These are phyloP conservation scores for Capricornis sumatraensis DNA, from an alignment of 2,113 vertebrate genomes.

Conservation along the genomic window DNA sequence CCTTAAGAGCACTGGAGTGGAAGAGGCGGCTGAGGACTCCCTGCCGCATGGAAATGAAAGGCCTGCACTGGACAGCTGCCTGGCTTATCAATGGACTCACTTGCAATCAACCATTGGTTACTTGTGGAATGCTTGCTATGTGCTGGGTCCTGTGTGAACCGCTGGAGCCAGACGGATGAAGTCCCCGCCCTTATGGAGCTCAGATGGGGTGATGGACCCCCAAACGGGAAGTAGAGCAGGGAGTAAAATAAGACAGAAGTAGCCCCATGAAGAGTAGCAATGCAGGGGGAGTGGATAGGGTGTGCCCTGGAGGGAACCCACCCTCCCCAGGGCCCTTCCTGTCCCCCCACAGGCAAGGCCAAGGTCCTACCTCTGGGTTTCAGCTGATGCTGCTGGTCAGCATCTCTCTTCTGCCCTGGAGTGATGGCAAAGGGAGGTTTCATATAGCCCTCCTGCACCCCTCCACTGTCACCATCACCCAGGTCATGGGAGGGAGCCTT, in stretches of 20 bases:
- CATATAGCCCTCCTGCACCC: accelerated
- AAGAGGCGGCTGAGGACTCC: too few species aligned
- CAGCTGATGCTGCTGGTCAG: neutral
- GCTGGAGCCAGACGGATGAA: neutral
- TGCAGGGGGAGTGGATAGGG: accelerated
- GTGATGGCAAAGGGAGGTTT: neutral
- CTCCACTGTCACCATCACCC: accelerated
- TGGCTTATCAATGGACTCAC: accelerated
- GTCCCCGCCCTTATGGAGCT: accelerated
- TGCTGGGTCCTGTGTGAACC: neutral
- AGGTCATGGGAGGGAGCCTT: too few species aligned
- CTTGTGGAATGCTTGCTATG: neutral
- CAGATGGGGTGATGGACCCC: accelerated
- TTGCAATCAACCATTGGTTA: neutral
- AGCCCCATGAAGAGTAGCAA: accelerated
- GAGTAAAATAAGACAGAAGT: accelerated
- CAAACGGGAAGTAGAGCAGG: too few species aligned
- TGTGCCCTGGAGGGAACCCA: accelerated
- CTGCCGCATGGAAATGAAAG: neutral
- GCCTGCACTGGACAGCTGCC: neutral
- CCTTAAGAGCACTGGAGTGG: neutral
- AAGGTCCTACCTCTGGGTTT: neutral
- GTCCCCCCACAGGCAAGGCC: accelerated
- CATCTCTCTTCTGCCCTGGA: neutral
- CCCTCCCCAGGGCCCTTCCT: too few species aligned